Conservation (phyloP, 1,140 invertebrate species). For the Acromyrmex charruanus region DNA sequence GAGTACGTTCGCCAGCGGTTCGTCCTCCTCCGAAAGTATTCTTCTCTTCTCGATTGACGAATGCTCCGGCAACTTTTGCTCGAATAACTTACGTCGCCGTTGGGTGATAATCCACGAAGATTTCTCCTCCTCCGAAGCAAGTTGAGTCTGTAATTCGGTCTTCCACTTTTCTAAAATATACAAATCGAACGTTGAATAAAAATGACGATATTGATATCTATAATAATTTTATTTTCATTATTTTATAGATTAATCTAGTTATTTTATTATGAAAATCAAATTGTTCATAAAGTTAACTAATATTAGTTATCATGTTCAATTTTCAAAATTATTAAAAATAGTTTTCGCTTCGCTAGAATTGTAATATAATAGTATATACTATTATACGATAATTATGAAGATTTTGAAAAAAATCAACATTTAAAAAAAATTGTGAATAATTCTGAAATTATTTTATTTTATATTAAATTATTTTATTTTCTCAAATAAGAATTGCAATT, state of each 20-base stretch:
- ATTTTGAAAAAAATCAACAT: not conserved
- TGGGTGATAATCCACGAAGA: not conserved
- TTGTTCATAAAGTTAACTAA: constrained; percentile 10
- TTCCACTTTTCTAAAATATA: constrained; percentile 22
- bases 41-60: not conserved
- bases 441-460: not conserved
- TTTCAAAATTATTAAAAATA: not conserved
- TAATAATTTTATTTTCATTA: not conserved
- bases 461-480: constrained; percentile 12
- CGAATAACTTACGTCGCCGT: not conserved
- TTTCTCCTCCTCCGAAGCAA: not conserved
- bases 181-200: not conserved
- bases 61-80: not conserved
- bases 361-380: not conserved
- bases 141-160: not conserved
- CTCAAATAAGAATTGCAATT: not conserved
- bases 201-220: not conserved
- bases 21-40: constrained; percentile 18
- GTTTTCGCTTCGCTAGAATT: not conserved
- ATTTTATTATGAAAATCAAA: not conserved
- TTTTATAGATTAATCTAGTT: not conserved
- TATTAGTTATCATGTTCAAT: not conserved
- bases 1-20: constrained; percentile 44
- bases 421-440: not conserved
- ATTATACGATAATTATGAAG: not conserved